Evolutionary conservation across 2,888 invertebrate species (phyloP).

Genomic region (Stenichneumon culpator): DNA sequence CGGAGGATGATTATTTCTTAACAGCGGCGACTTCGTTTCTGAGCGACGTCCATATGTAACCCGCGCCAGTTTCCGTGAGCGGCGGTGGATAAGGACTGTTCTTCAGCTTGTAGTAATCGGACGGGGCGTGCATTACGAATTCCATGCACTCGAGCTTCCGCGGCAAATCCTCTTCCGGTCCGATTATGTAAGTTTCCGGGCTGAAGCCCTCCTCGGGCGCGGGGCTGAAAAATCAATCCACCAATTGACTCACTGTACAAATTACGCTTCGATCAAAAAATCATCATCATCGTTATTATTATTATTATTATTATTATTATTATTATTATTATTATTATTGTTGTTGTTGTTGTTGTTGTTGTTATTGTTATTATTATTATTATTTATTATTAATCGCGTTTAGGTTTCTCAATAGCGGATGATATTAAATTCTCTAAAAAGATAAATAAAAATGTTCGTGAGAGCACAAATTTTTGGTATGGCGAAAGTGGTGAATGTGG

Average conservation of each 20-base stretch:
- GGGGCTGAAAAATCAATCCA: slow-evolving; percentile 86
- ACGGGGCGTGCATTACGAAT: slow-evolving; percentile 97
- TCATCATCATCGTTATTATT: too few species aligned
- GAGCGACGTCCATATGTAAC: slow-evolving; percentile 83
- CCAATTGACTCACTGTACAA: too few species aligned
- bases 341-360: too few species aligned
- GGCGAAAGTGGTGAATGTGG: background rate
- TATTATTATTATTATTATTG: too few species aligned
- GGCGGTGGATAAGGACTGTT: slow-evolving; percentile 91
- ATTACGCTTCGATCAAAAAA: too few species aligned
- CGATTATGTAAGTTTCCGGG: slow-evolving; percentile 95
- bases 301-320: too few species aligned
- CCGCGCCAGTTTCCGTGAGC: slow-evolving; percentile 79
- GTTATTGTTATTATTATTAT: too few species aligned
- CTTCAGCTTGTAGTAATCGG: slow-evolving; percentile 93
- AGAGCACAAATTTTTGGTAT: background rate
- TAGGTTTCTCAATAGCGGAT: too few species aligned
- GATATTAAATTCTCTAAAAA: too few species aligned
- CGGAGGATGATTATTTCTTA: slow-evolving; percentile 71
- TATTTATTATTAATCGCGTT: too few species aligned
- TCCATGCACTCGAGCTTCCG: slow-evolving; percentile 94
- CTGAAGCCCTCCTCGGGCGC: slow-evolving; percentile 93
- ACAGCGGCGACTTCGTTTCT: slow-evolving; percentile 78
- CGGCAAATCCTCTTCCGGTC: slow-evolving; percentile 96
- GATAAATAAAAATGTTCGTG: background rate